Evolutionary conservation across 2,888 invertebrate species (phyloP).

Genomic region (Acleris sparsana): DNA sequence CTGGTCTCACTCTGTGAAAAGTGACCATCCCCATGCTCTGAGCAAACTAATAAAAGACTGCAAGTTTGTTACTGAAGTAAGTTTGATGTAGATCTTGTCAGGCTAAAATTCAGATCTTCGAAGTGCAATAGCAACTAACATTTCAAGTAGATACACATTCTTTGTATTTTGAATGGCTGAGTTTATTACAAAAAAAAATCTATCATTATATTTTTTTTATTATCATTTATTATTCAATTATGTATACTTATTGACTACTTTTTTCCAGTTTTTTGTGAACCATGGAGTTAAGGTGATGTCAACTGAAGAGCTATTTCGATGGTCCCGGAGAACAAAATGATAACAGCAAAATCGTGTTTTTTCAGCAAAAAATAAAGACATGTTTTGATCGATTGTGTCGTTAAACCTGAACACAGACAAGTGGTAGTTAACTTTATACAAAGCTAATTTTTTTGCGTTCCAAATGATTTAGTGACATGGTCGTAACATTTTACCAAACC

Average conservation of each 20-base stretch:
- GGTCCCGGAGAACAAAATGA: no score
- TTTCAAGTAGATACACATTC: neutral
- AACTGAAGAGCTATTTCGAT: constrained; percentile 5
- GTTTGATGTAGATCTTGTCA: neutral
- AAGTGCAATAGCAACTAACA: neutral
- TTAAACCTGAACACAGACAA: no score
- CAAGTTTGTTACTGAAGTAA: constrained; percentile 18
- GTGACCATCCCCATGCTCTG: constrained; percentile 13
- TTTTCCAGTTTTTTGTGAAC: constrained; percentile 19
- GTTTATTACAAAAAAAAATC: no score
- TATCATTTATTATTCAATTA: no score
- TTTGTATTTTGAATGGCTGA: neutral
- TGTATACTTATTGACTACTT: no score
- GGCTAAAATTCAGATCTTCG: neutral
- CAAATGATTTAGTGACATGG: no score
- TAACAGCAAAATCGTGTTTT: no score
- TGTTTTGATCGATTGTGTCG: no score
- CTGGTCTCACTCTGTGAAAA: constrained; percentile 24
- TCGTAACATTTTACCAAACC: no score
- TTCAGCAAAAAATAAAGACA: no score
- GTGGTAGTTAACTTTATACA: no score
- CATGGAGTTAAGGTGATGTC: neutral
- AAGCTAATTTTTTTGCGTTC: no score
- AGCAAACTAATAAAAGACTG: constrained; percentile 27
- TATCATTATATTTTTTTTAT: neutral